Evolutionary conservation across 1,140 invertebrate genomes (phyloP).

Genomic region (Drosophila seguyi): DNA sequence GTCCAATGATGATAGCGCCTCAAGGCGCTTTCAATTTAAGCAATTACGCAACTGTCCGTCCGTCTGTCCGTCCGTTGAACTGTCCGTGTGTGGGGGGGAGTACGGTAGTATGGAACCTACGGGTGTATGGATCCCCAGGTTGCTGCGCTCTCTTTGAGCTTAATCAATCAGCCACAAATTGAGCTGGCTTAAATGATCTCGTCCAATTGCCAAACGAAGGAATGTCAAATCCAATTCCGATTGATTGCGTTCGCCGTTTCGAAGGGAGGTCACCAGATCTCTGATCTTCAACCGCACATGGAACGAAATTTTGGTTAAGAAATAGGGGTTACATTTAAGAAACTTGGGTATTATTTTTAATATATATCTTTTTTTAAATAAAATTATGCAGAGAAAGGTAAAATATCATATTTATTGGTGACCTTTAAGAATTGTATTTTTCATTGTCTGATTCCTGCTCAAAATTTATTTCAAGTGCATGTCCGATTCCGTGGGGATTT

Average conservation of each 20-base stretch:
- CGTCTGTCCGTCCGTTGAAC: conserved; percentile 9
- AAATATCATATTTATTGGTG: background rate
- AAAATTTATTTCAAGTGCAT: background rate
- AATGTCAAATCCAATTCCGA: conserved; percentile 77
- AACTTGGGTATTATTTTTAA: background rate
- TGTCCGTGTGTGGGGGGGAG: conserved; percentile 7
- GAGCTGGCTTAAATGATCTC: conserved; percentile 67
- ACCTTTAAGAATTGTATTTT: background rate
- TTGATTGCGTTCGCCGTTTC: conserved; percentile 40
- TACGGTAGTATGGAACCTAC: background rate
- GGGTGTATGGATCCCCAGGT: conserved; percentile 29
- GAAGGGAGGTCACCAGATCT: conserved; percentile 35
- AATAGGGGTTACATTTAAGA: background rate
- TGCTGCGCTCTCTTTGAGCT: conserved; percentile 51
- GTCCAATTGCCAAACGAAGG: conserved; percentile 60
- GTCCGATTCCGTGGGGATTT: conserved; percentile 8
- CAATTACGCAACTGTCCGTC: conserved; percentile 68
- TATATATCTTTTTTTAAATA: background rate
- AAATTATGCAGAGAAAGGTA: background rate
- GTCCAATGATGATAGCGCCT: conserved; percentile 77
- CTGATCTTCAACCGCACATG: conserved; percentile 7
- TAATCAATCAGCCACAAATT: conserved; percentile 65
- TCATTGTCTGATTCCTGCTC: background rate
- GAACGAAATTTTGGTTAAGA: background rate
- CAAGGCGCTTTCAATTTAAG: conserved; percentile 80